A percentile compares a stretch with the other conserved stretches of the same genome.
Evolutionary conservation across 1,140 invertebrate genomes (phyloP).

Genomic region (Sycophila sp.): DNA sequence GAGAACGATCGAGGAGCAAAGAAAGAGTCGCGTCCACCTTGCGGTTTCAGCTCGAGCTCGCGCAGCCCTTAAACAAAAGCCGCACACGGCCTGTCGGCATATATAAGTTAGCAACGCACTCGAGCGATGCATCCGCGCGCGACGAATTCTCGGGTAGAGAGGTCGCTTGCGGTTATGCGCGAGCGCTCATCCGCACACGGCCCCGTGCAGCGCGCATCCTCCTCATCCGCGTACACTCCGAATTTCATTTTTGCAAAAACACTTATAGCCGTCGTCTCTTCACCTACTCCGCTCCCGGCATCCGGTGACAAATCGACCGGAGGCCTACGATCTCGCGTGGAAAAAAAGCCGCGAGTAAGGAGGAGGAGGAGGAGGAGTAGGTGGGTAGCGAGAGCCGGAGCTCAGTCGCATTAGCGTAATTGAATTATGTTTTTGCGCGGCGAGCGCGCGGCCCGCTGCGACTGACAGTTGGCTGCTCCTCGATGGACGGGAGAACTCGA

Average conservation of each 20-base stretch:
- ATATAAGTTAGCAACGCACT: not conserved
- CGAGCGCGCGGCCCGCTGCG: not conserved
- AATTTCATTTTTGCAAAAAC: not conserved
- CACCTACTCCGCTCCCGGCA: no score
- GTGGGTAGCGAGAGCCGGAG: not conserved
- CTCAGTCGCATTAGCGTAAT: slow-evolving; percentile 15
- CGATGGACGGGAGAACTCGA: not conserved
- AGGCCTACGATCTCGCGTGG: no score
- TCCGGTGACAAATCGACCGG: no score
- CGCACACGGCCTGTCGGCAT: not conserved
- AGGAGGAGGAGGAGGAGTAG: not conserved
- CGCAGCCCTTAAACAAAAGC: not conserved
- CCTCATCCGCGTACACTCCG: no score
- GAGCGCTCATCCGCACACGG: not conserved
- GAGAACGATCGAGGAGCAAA: no score
- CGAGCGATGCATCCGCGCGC: not conserved
- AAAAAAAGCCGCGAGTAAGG: slow-evolving; percentile 8
- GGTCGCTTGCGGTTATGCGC: slow-evolving; percentile 19
- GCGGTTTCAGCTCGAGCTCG: not conserved
- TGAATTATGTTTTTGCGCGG: slow-evolving; percentile 27
- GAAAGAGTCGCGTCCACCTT: no score
- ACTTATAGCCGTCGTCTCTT: not conserved
- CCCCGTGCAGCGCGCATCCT: not conserved
- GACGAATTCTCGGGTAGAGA: slow-evolving; percentile 19
- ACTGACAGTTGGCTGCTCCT: not conserved